Conservation (phyloP, 2,888 invertebrate species). For the Scaptomyza caliginosa region DNA sequence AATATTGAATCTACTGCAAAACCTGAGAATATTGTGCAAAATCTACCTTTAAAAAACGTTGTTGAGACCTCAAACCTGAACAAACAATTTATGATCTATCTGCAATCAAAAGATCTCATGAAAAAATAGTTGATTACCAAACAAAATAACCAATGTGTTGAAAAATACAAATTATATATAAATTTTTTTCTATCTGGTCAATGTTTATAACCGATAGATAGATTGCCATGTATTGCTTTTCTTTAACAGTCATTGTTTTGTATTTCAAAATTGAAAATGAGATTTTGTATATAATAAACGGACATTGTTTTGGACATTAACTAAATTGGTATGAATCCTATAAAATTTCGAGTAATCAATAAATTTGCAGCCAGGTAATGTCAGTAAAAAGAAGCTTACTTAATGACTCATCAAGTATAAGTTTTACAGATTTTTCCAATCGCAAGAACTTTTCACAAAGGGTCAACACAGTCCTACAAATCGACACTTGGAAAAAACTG, state of each 20-base stretch:
- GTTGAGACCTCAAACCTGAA: background rate
- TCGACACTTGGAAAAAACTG: background rate
- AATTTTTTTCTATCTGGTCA: no score
- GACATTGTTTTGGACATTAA: slow-evolving; percentile 21
- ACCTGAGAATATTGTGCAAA: background rate
- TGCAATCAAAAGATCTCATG: background rate
- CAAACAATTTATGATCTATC: background rate
- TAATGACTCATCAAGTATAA: background rate
- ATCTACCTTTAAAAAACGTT: background rate
- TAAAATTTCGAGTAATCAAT: slow-evolving; percentile 56
- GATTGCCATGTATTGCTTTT: no score
- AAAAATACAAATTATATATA: no score
- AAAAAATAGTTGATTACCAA: no score
- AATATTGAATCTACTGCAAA: background rate
- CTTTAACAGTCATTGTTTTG: slow-evolving; percentile 1
- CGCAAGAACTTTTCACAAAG: slow-evolving; percentile 9
- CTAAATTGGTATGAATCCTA: slow-evolving; percentile 51
- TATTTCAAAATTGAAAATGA: slow-evolving; percentile 7
- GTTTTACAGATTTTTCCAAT: slow-evolving; percentile 9
- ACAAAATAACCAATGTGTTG: no score
- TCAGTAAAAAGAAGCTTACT: background rate
- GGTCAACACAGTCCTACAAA: slow-evolving; percentile 6
- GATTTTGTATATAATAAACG: background rate
- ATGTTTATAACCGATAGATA: background rate
- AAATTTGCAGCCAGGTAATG: slow-evolving; percentile 48